A percentile compares a stretch with the other conserved stretches of the same genome.
Evolutionary conservation across 2,113 vertebrate genomes (phyloP).

Genomic region (Sisor rabdophorus): DNA sequence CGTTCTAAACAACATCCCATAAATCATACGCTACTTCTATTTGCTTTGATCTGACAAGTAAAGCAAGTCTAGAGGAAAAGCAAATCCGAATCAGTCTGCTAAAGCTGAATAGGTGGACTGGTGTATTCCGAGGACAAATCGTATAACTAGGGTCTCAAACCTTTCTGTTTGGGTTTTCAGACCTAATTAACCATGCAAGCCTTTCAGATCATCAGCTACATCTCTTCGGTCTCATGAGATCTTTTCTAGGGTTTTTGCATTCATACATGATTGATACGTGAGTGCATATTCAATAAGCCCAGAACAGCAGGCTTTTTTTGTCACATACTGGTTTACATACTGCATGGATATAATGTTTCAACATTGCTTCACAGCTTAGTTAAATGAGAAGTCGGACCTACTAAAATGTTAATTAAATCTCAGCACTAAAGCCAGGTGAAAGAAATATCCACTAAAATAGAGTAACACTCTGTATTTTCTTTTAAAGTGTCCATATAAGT

Average conservation of each 20-base stretch:
- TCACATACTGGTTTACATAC: constrained; percentile 14
- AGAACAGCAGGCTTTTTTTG: background rate
- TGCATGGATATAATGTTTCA: constrained; percentile 19
- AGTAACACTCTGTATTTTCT: background rate
- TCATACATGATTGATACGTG: too few relatives aligned
- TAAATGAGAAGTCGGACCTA: background rate
- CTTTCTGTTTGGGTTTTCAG: background rate
- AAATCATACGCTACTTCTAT: background rate
- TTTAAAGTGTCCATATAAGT: background rate
- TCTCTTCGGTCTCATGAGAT: background rate
- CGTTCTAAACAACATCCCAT: background rate
- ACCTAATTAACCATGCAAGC: background rate
- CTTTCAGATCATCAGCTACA: background rate
- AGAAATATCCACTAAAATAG: background rate
- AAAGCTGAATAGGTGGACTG: background rate
- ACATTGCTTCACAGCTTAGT: constrained; percentile 12
- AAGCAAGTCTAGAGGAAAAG: background rate
- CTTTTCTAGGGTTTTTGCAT: constrained; percentile 6
- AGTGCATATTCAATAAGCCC: constrained; percentile 5
- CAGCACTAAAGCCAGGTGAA: constrained; percentile 5
- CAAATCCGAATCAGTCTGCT: background rate
- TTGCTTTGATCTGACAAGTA: background rate
- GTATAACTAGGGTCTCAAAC: background rate
- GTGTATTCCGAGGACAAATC: background rate
- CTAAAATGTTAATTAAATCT: background rate